These are phyloP conservation scores for Oryzias dopingdopingensis DNA, from an alignment of 2,797 vertebrate genomes.

Conservation along the genomic window DNA sequence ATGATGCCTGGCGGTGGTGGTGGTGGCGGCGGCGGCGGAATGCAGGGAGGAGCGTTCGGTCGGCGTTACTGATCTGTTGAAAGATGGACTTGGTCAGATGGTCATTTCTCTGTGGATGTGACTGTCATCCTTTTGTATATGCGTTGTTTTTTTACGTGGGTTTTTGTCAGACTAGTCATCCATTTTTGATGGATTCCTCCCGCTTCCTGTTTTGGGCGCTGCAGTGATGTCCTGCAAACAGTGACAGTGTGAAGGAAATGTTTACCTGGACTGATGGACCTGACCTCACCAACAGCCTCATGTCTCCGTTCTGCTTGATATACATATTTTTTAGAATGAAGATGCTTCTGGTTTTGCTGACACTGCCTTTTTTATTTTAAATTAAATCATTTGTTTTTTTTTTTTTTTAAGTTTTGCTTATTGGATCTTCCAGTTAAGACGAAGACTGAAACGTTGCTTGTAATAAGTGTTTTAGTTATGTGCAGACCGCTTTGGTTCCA, in stretches of 20 bases:
- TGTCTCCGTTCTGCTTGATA: constrained; percentile 15
- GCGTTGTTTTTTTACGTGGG: constrained; percentile 17
- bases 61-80: constrained; percentile 74
- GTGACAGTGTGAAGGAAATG: constrained; percentile 18
- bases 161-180: constrained; percentile 19
- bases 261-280: constrained; percentile 30
- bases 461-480: constrained; percentile 24
- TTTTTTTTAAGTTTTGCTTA: constrained; percentile 25
- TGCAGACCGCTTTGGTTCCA: constrained; percentile 13
- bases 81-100: constrained; percentile 8
- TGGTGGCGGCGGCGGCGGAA: constrained; percentile 52
- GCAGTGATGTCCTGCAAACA: constrained; percentile 12
- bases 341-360: constrained; percentile 21
- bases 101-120: constrained; percentile 20
- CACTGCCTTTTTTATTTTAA: constrained; percentile 14
- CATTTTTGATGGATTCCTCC: constrained; percentile 16
- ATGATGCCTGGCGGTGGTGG: constrained; percentile 65
- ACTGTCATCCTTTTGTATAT: constrained; percentile 22
- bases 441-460: constrained; percentile 12
- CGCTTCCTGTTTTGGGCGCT: constrained; percentile 18
- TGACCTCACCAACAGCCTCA: constrained; percentile 14
- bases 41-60: constrained; percentile 81
- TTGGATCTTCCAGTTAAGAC: constrained; percentile 12
- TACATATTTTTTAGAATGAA: constrained; percentile 5
- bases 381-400: constrained; percentile 11